Conservation (phyloP, 2,888 invertebrate species). For the Hypolimnas misippus region DNA sequence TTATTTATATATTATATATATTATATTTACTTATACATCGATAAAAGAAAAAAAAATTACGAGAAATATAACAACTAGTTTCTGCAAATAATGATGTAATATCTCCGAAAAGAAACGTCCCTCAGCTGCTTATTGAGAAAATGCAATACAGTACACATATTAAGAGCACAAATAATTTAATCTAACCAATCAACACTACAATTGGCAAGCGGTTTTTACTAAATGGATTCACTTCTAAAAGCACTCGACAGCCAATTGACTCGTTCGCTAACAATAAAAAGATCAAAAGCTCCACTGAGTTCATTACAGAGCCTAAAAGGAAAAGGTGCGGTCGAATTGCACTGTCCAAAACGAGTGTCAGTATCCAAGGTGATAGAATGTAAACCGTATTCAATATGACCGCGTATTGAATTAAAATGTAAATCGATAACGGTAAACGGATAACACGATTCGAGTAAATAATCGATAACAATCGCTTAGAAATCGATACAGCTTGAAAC, state of each 20-base stretch:
- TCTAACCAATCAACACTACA: too few relatives aligned
- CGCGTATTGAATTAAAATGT: neutral
- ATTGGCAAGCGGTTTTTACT: neutral
- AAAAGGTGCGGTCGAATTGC: slow-evolving; percentile 28
- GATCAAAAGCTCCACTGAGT: slow-evolving; percentile 17
- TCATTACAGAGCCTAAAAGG: slow-evolving; percentile 28
- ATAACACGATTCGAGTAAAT: neutral
- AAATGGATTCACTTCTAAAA: neutral
- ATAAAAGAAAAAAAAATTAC: too few relatives aligned
- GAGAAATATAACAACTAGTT: too few relatives aligned
- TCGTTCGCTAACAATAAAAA: neutral
- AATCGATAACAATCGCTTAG: too few relatives aligned
- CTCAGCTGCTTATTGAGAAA: too few relatives aligned
- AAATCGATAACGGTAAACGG: neutral
- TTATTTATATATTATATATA: too few relatives aligned
- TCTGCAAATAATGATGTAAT: too few relatives aligned
- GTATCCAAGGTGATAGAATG: slow-evolving; percentile 25
- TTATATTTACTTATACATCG: too few relatives aligned
- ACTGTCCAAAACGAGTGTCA: slow-evolving; percentile 19
- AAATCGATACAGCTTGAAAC: too few relatives aligned
- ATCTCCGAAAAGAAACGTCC: too few relatives aligned
- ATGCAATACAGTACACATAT: too few relatives aligned
- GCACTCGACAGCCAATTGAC: neutral
- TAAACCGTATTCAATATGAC: slow-evolving; percentile 3
- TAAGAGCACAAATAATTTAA: neutral